Conservation (phyloP, 2,113 vertebrate genomes). For the Nothocercus julius region DNA sequence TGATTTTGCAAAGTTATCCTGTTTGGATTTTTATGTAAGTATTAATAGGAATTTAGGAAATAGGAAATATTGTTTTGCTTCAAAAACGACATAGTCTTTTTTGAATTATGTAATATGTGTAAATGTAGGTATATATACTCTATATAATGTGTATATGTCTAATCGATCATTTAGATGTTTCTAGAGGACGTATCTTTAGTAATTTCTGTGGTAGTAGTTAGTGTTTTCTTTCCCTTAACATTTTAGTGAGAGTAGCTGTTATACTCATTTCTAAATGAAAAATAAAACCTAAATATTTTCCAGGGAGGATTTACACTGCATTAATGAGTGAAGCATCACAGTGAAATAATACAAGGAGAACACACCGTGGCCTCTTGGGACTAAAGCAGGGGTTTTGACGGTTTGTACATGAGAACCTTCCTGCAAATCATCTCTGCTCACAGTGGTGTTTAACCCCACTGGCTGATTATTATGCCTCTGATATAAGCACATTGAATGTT, state of each 20-base stretch:
- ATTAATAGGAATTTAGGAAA: slow-evolving; percentile 38
- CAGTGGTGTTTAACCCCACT: not conserved
- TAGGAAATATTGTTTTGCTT: slow-evolving; percentile 15
- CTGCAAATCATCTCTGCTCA: not conserved
- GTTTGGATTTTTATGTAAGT: not conserved
- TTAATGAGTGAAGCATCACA: slow-evolving; percentile 34
- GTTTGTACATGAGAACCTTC: slow-evolving; percentile 34
- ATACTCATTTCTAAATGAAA: slow-evolving; percentile 22
- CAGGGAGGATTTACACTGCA: not conserved
- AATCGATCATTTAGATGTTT: not conserved
- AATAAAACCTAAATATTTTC: slow-evolving; percentile 10
- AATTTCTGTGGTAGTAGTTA: not conserved
- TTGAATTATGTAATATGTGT: not conserved
- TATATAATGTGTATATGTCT: not conserved
- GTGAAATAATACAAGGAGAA: slow-evolving; percentile 19
- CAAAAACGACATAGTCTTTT: not conserved
- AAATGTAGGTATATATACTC: not conserved
- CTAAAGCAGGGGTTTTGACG: not conserved
- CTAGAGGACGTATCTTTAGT: not conserved
- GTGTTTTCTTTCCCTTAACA: not conserved
- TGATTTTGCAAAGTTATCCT: slow-evolving; percentile 41
- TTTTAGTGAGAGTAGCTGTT: not conserved
- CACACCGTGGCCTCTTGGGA: not conserved
- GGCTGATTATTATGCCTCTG: slow-evolving; percentile 1
- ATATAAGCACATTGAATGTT: not conserved